Evolutionary conservation across 2,888 invertebrate genomes (phyloP), one percentile per base, ranked within the genome.

Genomic region (Lampropteryx suffumata): DNA sequence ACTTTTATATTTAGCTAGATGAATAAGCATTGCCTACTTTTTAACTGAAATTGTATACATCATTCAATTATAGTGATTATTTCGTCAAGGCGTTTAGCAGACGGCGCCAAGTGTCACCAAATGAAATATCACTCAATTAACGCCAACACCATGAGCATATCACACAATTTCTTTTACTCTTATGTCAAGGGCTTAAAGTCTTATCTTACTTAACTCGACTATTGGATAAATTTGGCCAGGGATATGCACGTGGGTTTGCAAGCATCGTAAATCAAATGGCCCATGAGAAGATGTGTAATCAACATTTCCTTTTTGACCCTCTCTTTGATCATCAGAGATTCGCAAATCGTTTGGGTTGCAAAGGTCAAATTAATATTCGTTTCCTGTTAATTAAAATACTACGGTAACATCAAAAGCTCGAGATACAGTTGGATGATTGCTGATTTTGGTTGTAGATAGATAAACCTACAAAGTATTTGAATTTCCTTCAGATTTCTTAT

Each of bases 121-220:
- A 73, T 82, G 79, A 85, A 78, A 82, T 84, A 84, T 83, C 65
- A 71, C 82, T 82, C 85, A 84, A 88, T 87, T 85, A 86, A 79
- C 76, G 70, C 71, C 70, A 74, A 71, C 76, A 72, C 65, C 58
- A 58, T 61, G 13, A 27, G 7, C 32, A 55, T 51, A 48, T 44
- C 43, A 50, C 64, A 29, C 61, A 41, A 58, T 53, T 46, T 42
- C 21, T 46, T 46, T 60, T 52, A 58, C 45, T 56, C 55, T 65
- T 73, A 75, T 64, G 44, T 0, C 29, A 41, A 29, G 1, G 7
- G 1, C 0, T 9, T 65, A 78, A 64, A 64, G 71, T 60, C 55
- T 45, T 70, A 42, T 55, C 63, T 79, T 17, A 28, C 51, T 39
- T 54, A 35, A 48, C 36, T 27, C 5, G 13, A 36, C 30, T 32